A percentile compares a stretch with the other conserved stretches of the same genome.
These are phyloP conservation scores for Lepidostoma basale DNA, from an alignment of 1,140 invertebrate genomes.

Conservation along the genomic window DNA sequence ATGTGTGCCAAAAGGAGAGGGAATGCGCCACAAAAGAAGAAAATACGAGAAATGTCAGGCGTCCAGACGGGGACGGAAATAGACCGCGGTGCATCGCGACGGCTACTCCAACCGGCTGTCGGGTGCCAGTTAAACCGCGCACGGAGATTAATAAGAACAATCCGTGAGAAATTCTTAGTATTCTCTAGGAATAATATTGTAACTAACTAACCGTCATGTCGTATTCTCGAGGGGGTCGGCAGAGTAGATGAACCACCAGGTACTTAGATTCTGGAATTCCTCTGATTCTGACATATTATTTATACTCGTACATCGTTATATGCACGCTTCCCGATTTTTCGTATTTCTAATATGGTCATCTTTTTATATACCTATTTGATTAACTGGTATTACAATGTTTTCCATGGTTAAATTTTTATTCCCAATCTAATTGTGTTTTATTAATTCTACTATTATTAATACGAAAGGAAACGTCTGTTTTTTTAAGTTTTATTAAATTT, in stretches of 20 bases:
- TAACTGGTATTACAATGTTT: not conserved
- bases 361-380: not conserved
- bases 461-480: too few relatives aligned
- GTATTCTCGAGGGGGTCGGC: not conserved
- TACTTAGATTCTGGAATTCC: not conserved
- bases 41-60: constrained; percentile 26
- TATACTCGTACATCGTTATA: too few relatives aligned
- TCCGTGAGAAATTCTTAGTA: too few relatives aligned
- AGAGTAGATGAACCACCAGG: not conserved
- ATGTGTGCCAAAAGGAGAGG: constrained; percentile 19
- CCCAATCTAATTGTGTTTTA: not conserved
- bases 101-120: not conserved
- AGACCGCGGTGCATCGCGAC: constrained; percentile 8
- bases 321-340: too few relatives aligned
- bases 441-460: not conserved
- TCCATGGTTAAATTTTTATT: not conserved
- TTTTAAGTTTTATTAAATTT: too few relatives aligned
- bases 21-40: constrained; percentile 4
- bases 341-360: not conserved
- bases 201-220: too few relatives aligned
- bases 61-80: constrained; percentile 8
- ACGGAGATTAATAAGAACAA: too few relatives aligned
- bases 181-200: not conserved
- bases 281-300: not conserved
- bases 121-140: not conserved